phyloP scores from a whole-genome alignment of 1,140 invertebrate genomes.

The Globodera rostochiensis region DNA sequence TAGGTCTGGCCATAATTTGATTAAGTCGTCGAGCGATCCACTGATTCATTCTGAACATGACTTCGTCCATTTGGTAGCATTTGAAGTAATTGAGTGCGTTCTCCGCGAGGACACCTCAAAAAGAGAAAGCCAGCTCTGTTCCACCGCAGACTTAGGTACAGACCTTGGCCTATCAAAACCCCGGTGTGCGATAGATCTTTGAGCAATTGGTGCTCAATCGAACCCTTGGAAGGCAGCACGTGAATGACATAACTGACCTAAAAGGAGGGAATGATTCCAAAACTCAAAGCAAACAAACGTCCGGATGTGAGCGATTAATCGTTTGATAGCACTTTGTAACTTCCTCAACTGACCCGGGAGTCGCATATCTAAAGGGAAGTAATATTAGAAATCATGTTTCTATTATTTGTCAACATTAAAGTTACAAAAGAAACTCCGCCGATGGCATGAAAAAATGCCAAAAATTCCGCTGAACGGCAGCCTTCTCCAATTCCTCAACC shows the following conservation, averaged over 20 bases:
- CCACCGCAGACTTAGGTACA: not conserved
- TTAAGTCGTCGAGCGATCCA: conserved; percentile 33
- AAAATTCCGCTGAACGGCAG: not conserved
- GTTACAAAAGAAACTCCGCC: conserved; percentile 27
- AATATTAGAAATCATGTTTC: conserved; percentile 1
- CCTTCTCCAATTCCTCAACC: conserved; percentile 18
- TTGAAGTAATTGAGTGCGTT: conserved; percentile 34
- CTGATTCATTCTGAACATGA: conserved; percentile 39
- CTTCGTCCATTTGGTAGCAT: conserved; percentile 15
- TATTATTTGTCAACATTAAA: not conserved
- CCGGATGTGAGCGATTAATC: conserved; percentile 16
- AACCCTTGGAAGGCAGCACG: conserved; percentile 32
- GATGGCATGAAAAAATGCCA: conserved; percentile 17
- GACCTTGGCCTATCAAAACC: conserved; percentile 34
- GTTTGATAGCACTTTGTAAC: conserved; percentile 16
- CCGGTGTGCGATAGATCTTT: conserved; percentile 26
- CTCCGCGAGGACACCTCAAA: conserved; percentile 33
- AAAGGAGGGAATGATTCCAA: not conserved
- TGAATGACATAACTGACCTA: conserved; percentile 37
- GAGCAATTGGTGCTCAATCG: conserved; percentile 33
- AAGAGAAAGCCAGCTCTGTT: not conserved
- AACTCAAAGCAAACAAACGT: not conserved
- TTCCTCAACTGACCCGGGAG: conserved; percentile 19
- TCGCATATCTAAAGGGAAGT: conserved; percentile 13
- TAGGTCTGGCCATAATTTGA: conserved; percentile 25